phyloP scores from a whole-genome alignment of 1,140 invertebrate genomes.

The Atta texana region DNA sequence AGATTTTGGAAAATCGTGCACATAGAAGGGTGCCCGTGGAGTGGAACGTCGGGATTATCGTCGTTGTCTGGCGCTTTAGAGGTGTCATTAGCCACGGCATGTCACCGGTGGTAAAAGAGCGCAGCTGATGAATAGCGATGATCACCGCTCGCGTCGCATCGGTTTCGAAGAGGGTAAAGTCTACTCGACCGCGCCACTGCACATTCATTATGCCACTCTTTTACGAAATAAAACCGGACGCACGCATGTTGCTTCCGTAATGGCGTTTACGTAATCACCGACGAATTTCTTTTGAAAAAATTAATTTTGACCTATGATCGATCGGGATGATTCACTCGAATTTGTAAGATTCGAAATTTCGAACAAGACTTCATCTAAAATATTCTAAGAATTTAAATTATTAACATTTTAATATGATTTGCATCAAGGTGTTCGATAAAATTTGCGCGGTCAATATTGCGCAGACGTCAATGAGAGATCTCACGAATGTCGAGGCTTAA shows the following conservation, averaged over 20 bases:
- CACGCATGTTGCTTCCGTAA: constrained; percentile 40
- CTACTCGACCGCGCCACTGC: constrained; percentile 31
- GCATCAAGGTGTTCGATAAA: background rate
- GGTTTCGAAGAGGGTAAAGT: constrained; percentile 38
- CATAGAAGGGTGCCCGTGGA: constrained; percentile 34
- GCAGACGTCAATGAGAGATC: background rate
- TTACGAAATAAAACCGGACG: constrained; percentile 49
- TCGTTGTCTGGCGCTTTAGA: constrained; percentile 59
- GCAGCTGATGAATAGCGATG: constrained; percentile 66
- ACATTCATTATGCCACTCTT: constrained; percentile 33
- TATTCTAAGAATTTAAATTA: constrained; percentile 2
- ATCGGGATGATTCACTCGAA: background rate
- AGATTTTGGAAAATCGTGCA: constrained; percentile 58
- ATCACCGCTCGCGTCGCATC: constrained; percentile 32
- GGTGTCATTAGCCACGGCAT: constrained; percentile 63
- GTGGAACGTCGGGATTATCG: constrained; percentile 66
- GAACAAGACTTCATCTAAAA: background rate
- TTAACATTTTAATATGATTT: background rate
- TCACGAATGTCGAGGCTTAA: background rate
- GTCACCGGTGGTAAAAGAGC: constrained; percentile 66
- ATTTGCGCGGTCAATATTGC: background rate
- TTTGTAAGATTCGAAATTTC: background rate
- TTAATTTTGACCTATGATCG: background rate
- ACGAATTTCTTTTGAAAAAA: background rate
- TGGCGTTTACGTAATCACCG: constrained; percentile 41